Evolutionary conservation across 2,888 invertebrate genomes (phyloP), one percentile per base, ranked within the genome.

Genomic region (Steinernema carpocapsae): DNA sequence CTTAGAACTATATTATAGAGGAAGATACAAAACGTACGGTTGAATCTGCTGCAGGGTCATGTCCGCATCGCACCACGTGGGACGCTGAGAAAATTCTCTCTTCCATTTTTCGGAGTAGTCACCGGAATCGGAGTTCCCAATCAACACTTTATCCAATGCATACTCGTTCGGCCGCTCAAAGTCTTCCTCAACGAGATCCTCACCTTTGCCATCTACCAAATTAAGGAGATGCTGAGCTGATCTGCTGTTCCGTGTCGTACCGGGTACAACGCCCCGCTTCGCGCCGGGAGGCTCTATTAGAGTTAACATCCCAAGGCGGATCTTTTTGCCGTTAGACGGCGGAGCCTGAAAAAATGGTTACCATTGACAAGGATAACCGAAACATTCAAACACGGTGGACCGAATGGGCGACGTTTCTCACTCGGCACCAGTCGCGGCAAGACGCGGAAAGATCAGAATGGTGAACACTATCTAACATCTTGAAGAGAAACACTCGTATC

Each of bases 61-160:
- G 88, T 93, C 92, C 82, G 97, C 97, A 90, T 97, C 95, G 87
- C 94, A 93, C 96, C 95, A 97, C 90, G 95, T 95, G 87, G 97
- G 89, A 79, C 89, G 88, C 71, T 89, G 89, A 71, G 87, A 79
- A 76, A 89, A 87, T 77, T 90, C 89, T 76, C 86, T 85, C 82
- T 88, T 88, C 87, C 87, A 88, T 42, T 79, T 78, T 17, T 78
- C 80, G 26, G 85, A 82, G 74, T 84, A 86, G 29, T 84, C 79
- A 42, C 80, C 83, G 14, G 85, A 81, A 32, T 64, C 64, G 64
- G 64, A 64, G 32, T 64, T 64, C 10, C 64, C 32, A 6, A 29
- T 32, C 37, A 37, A 17, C 64, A 64, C 17, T 19, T 32, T 64
- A n/a, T 64, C 64, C 12, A 64, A 26, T 17, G 52, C 22, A 24